Evolutionary conservation across 2,113 vertebrate genomes (phyloP).

Genomic region (Zeus faber): DNA sequence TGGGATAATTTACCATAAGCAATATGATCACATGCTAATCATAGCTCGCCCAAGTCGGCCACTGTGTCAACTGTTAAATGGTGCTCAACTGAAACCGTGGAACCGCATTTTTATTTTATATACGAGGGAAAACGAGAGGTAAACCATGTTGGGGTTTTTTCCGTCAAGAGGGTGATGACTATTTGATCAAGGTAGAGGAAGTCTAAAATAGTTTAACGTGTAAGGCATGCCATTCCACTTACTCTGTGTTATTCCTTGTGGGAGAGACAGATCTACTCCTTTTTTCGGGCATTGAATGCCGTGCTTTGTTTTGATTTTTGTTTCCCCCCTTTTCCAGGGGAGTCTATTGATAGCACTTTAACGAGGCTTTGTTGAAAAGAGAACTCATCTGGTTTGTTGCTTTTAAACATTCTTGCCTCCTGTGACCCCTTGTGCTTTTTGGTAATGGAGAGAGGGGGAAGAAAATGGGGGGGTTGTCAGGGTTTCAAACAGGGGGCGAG

Average conservation of each 20-base stretch:
- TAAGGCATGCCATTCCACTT: constrained; percentile 39
- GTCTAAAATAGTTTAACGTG: constrained; percentile 24
- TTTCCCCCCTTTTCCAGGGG: constrained; percentile 47
- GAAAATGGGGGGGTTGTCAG: background rate
- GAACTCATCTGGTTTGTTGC: constrained; percentile 45
- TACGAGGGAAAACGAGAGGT: constrained; percentile 10
- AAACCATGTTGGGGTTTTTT: constrained; percentile 13
- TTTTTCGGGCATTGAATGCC: constrained; percentile 52
- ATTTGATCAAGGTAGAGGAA: constrained; percentile 20
- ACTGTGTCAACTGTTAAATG: background rate
- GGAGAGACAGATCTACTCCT: constrained; percentile 35
- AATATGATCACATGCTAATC: background rate
- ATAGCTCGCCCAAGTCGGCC: background rate
- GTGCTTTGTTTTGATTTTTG: constrained; percentile 27
- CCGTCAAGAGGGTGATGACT: constrained; percentile 8
- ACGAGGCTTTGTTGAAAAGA: constrained; percentile 53
- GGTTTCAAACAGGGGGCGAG: constrained; percentile 22
- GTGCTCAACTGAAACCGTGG: no score
- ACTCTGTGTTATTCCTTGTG: constrained; percentile 38
- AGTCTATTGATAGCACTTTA: constrained; percentile 71
- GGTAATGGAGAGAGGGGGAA: constrained; percentile 2
- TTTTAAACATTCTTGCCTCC: constrained; percentile 67
- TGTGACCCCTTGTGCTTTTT: constrained; percentile 50
- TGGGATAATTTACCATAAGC: background rate
- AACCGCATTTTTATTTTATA: background rate